phyloP scores from a whole-genome alignment of 1,140 invertebrate species.

The Pseudobourletiella spinata region DNA sequence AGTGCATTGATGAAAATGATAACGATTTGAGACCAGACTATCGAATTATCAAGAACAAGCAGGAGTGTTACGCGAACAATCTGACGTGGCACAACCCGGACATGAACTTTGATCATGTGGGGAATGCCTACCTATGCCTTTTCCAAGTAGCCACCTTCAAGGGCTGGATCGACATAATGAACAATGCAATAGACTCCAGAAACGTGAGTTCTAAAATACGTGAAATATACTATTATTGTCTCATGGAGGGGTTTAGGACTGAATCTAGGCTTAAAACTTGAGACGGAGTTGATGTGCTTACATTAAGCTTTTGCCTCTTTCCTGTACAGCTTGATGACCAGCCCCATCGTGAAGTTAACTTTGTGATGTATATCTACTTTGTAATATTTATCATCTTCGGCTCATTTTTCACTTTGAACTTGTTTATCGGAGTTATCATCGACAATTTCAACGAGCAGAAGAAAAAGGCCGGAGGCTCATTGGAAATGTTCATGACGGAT shows the following conservation, averaged over 20 bases:
- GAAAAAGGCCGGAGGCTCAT: constrained; percentile 94
- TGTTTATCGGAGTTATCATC: constrained; percentile 97
- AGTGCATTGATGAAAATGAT: constrained; percentile 74
- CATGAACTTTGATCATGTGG: constrained; percentile 98
- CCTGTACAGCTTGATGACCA: constrained; percentile 78
- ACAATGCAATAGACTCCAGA: constrained; percentile 91
- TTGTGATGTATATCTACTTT: constrained; percentile 97
- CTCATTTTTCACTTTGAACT: constrained; percentile 93
- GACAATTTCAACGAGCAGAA: constrained; percentile 99
- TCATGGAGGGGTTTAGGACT: no score
- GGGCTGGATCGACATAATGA: constrained; percentile 93
- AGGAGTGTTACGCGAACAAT: constrained; percentile 74
- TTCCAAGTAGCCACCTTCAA: constrained; percentile 97
- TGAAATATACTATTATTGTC: no score
- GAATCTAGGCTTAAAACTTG: no score
- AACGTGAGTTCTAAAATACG: no score
- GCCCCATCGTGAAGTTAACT: constrained; percentile 85
- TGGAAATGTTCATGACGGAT: constrained; percentile 99
- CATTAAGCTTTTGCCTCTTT: no score
- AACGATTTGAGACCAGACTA: constrained; percentile 62
- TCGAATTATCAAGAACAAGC: constrained; percentile 74
- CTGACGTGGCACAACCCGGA: constrained; percentile 91
- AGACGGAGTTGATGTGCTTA: no score
- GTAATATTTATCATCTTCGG: constrained; percentile 97
- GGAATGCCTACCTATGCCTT: constrained; percentile 91